Conservation (phyloP, 2,797 vertebrate species). For the Brotula barbata region DNA sequence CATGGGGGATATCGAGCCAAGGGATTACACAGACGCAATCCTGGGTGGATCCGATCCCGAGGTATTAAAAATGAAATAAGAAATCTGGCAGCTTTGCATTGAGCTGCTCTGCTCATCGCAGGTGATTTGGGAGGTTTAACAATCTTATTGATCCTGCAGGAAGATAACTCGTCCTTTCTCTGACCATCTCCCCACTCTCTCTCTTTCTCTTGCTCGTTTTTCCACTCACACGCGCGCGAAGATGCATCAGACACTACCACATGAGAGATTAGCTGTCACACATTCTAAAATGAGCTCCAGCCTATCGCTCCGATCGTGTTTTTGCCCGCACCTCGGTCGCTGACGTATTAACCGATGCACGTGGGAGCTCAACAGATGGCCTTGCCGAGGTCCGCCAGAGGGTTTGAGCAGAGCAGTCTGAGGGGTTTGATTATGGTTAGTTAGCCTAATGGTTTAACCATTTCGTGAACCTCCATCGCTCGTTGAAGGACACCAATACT, state of each 20-base stretch:
- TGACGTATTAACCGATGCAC: slow-evolving; percentile 40
- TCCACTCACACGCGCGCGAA: slow-evolving; percentile 9
- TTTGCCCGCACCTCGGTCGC: slow-evolving; percentile 40
- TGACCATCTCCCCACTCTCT: slow-evolving; percentile 29
- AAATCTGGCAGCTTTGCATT: slow-evolving; percentile 53
- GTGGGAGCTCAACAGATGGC: slow-evolving; percentile 19
- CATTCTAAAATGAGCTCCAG: slow-evolving; percentile 38
- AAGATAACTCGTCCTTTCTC: slow-evolving; percentile 48
- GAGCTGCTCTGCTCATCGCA: slow-evolving; percentile 48
- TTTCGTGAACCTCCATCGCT: background rate
- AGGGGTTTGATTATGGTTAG: background rate
- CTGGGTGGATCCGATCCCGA: slow-evolving; percentile 62
- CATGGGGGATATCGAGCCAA: slow-evolving; percentile 64
- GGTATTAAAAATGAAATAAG: slow-evolving; percentile 73
- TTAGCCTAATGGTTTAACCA: background rate
- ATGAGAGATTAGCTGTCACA: slow-evolving; percentile 50
- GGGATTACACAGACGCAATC: slow-evolving; percentile 72
- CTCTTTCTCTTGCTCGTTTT: background rate
- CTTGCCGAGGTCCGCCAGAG: slow-evolving; percentile 11
- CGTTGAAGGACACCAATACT: too few relatives aligned
- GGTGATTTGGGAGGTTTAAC: slow-evolving; percentile 72
- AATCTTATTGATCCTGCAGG: slow-evolving; percentile 56
- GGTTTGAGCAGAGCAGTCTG: too few relatives aligned
- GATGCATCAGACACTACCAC: slow-evolving; percentile 8
- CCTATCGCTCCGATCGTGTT: slow-evolving; percentile 44